A percentile compares a stretch with the other conserved stretches of the same genome.
phyloP scores from a whole-genome alignment of 2,888 invertebrate genomes.

The Griposia aprilina region DNA sequence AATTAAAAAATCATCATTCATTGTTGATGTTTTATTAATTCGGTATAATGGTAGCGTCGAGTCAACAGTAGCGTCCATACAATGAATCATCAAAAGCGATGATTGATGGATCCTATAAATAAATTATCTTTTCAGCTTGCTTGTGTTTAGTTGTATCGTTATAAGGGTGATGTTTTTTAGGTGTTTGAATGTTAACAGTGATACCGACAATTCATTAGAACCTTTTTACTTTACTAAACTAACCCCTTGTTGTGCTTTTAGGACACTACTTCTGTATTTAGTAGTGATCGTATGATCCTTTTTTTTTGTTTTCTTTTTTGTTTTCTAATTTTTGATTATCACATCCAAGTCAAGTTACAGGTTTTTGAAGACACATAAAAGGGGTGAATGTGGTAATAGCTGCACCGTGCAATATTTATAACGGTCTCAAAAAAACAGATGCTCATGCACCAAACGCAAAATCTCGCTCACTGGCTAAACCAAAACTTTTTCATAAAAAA shows the following conservation, averaged over 20 bases:
- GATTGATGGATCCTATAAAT: slow-evolving; percentile 72
- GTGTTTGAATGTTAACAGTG: slow-evolving; percentile 16
- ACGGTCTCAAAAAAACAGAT: not conserved
- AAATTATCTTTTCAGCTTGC: slow-evolving; percentile 70
- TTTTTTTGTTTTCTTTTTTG: not conserved
- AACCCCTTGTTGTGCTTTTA: not conserved
- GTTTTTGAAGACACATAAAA: not conserved
- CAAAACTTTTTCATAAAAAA: slow-evolving; percentile 40
- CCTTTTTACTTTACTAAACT: not conserved
- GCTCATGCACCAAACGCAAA: not conserved
- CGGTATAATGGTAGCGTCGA: slow-evolving; percentile 67
- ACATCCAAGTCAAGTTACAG: not conserved
- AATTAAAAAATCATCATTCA: slow-evolving; percentile 70
- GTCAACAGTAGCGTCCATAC: slow-evolving; percentile 65
- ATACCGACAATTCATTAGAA: not conserved
- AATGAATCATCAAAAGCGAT: slow-evolving; percentile 71
- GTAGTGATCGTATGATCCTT: not conserved
- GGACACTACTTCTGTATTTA: not conserved
- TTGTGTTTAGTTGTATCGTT: slow-evolving; percentile 50
- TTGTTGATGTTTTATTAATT: slow-evolving; percentile 70
- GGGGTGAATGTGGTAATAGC: not conserved
- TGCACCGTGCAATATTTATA: not conserved
- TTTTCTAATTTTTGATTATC: not conserved
- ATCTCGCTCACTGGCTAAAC: not conserved
- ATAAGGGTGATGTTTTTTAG: slow-evolving; percentile 27